Evolutionary conservation across 2,113 vertebrate genomes (phyloP).

Genomic region (Onychostruthus taczanowskii): DNA sequence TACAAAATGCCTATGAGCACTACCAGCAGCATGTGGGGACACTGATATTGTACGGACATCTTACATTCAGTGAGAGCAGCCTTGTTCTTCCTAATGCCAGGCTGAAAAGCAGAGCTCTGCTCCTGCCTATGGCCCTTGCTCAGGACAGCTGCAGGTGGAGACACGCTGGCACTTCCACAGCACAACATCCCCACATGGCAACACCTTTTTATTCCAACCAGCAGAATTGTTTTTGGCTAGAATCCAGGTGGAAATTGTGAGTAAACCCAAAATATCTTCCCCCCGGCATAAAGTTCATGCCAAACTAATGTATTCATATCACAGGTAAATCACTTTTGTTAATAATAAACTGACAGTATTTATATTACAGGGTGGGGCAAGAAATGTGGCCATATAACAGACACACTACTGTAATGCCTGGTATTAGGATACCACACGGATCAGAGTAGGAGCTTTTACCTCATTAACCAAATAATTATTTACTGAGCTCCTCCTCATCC

Average conservation of each 20-base stretch:
- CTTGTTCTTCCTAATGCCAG: background rate
- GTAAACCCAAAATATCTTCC: constrained; percentile 21
- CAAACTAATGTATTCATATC: background rate
- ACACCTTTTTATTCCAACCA: background rate
- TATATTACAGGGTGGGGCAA: constrained; percentile 11
- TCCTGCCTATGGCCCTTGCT: background rate
- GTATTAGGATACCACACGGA: background rate
- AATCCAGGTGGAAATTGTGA: constrained; percentile 3
- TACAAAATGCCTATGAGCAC: background rate
- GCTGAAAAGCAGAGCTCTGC: background rate
- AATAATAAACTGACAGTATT: constrained; percentile 3
- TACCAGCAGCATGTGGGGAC: fast-evolving
- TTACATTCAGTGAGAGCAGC: background rate
- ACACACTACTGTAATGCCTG: background rate
- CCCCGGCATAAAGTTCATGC: background rate
- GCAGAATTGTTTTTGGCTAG: background rate
- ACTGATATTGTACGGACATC: fast-evolving
- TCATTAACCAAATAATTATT: constrained; percentile 9
- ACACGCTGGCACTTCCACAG: background rate
- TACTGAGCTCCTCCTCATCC: constrained; percentile 9
- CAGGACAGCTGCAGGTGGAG: background rate
- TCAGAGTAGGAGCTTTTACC: background rate
- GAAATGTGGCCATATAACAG: background rate
- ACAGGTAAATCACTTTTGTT: constrained; percentile 7
- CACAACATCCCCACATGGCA: background rate